These are phyloP conservation scores for Copidosoma floridanum DNA, from an alignment of 1,140 invertebrate genomes.

Conservation along the genomic window DNA sequence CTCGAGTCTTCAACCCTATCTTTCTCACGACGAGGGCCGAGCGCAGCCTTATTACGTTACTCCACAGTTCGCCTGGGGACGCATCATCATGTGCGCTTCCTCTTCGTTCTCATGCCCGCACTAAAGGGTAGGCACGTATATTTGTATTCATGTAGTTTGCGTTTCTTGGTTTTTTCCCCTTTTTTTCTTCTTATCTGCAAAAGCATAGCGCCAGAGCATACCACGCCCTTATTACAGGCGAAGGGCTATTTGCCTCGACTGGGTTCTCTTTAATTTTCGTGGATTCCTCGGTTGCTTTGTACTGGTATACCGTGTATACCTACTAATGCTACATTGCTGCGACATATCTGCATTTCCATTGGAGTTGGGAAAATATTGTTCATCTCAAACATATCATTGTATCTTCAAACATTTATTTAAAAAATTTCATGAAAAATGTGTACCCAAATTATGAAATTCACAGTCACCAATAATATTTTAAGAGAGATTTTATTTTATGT, in stretches of 20 bases:
- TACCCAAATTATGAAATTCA: too few species aligned
- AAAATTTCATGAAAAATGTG: too few species aligned
- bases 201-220: background rate
- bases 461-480: too few species aligned
- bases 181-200: slow-evolving; percentile 24
- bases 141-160: slow-evolving; percentile 16
- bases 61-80: too few species aligned
- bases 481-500: too few species aligned
- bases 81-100: slow-evolving; percentile 4
- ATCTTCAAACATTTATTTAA: too few species aligned
- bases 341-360: too few species aligned
- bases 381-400: too few species aligned
- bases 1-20: background rate
- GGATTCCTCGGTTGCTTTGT: background rate
- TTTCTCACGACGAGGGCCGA: background rate
- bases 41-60: slow-evolving; percentile 29
- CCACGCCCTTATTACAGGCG: slow-evolving; percentile 10
- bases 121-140: background rate
- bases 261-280: slow-evolving; percentile 6
- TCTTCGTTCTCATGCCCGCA: background rate
- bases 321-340: too few species aligned
- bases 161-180: slow-evolving; percentile 11
- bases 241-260: background rate
- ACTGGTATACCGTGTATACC: background rate
- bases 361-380: too few species aligned